Conservation (phyloP, 2,113 vertebrate genomes). For the Dicrurus megarhynchus region DNA sequence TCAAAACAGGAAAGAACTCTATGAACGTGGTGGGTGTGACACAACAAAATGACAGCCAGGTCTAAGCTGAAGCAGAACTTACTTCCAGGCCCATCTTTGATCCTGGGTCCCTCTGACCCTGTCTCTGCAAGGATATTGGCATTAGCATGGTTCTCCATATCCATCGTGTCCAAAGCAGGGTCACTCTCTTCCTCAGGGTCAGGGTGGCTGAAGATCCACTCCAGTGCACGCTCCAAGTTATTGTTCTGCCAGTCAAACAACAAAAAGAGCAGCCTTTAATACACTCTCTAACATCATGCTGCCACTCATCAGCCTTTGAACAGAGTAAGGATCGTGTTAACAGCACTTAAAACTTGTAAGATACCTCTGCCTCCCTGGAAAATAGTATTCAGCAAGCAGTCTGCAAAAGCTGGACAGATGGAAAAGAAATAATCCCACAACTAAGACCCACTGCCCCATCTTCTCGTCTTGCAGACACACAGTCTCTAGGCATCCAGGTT, state of each 20-base stretch:
- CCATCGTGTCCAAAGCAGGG: constrained; percentile 74
- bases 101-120: constrained; percentile 81
- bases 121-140: constrained; percentile 84
- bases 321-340: neutral
- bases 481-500: neutral
- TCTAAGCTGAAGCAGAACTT: constrained; percentile 66
- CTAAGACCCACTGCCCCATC: neutral
- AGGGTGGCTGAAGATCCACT: constrained; percentile 96
- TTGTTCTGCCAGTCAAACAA: constrained; percentile 80
- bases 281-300: neutral
- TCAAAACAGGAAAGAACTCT: neutral
- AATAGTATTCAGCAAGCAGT: neutral
- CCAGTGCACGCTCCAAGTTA: constrained; percentile 92
- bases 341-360: neutral
- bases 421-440: neutral
- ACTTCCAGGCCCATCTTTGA: constrained; percentile 96
- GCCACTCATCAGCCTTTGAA: neutral
- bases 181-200: constrained; percentile 84
- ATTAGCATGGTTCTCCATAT: constrained; percentile 85
- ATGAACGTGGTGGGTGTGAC: accelerated
- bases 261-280: neutral
- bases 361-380: neutral
- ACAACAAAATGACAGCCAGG: neutral
- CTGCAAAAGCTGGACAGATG: neutral
- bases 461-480: neutral